These are phyloP conservation scores for Intellagama lesueurii DNA, from an alignment of 2,797 vertebrate genomes.

Conservation along the genomic window DNA sequence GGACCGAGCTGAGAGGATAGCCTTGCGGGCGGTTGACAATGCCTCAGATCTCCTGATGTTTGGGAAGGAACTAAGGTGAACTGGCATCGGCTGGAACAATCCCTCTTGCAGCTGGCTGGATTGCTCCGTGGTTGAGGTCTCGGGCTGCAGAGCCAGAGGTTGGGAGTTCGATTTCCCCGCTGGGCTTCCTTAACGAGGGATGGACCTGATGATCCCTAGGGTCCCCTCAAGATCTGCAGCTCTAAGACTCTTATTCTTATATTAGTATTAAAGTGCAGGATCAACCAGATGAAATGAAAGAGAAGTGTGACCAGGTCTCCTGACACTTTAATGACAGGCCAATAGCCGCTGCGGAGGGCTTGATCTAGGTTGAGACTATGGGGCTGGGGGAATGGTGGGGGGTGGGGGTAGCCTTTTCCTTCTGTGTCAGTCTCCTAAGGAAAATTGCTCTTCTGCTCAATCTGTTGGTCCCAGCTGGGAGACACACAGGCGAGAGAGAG, in stretches of 20 bases:
- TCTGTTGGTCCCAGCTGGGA: neutral
- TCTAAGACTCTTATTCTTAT: too few relatives aligned
- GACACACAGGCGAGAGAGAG: too few relatives aligned
- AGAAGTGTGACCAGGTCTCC: neutral
- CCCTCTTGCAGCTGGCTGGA: neutral
- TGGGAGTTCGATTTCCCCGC: too few relatives aligned
- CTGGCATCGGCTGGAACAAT: neutral
- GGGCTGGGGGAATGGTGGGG: neutral
- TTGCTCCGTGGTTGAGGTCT: too few relatives aligned
- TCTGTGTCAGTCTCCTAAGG: neutral
- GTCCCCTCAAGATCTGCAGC: too few relatives aligned
- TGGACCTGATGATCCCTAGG: too few relatives aligned
- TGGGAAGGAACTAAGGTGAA: constrained; percentile 93
- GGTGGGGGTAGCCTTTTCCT: neutral
- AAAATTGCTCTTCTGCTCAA: neutral
- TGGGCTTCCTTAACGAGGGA: too few relatives aligned
- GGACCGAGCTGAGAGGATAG: constrained; percentile 91
- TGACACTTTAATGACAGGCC: neutral
- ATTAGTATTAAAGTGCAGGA: too few relatives aligned
- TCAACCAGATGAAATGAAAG: neutral
- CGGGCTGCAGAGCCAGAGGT: too few relatives aligned
- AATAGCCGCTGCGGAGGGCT: too few relatives aligned
- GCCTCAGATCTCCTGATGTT: constrained; percentile 93
- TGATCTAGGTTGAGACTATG: too few relatives aligned
- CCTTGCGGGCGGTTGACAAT: constrained; percentile 90